Conservation (phyloP, 2,797 vertebrate genomes). For the Sorex maritimensis region DNA sequence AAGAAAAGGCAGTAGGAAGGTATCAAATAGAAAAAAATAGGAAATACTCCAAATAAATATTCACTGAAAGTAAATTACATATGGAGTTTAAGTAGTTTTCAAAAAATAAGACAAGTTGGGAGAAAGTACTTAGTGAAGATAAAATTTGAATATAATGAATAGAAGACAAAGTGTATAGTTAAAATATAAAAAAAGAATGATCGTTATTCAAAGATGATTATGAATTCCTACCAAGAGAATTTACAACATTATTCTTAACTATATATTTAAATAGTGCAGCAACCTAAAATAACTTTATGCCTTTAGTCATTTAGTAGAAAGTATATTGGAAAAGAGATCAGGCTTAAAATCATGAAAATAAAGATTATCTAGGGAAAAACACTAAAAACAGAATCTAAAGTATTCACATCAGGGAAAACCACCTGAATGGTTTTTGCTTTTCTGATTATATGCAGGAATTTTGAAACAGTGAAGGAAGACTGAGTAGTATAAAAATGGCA, state of each 20-base stretch:
- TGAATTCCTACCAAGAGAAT: background rate
- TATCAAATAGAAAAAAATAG: too few relatives aligned
- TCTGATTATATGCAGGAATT: background rate
- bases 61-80: too few relatives aligned
- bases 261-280: constrained; percentile 13
- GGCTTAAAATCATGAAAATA: constrained; percentile 37
- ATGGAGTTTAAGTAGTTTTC: too few relatives aligned
- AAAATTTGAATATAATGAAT: too few relatives aligned
- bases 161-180: too few relatives aligned
- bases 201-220: constrained; percentile 7
- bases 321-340: background rate
- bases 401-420: background rate
- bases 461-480: constrained; percentile 10
- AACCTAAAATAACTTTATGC: constrained; percentile 19
- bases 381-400: background rate
- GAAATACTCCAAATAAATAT: too few relatives aligned
- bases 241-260: too few relatives aligned
- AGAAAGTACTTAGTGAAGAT: too few relatives aligned
- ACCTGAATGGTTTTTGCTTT: background rate
- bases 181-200: background rate
- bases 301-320: background rate
- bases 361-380: background rate
- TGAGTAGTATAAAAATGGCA: background rate
- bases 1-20: too few relatives aligned
- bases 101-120: too few relatives aligned